Evolutionary conservation across 2,888 invertebrate species (phyloP).

Genomic region (Drosophila diplacantha): DNA sequence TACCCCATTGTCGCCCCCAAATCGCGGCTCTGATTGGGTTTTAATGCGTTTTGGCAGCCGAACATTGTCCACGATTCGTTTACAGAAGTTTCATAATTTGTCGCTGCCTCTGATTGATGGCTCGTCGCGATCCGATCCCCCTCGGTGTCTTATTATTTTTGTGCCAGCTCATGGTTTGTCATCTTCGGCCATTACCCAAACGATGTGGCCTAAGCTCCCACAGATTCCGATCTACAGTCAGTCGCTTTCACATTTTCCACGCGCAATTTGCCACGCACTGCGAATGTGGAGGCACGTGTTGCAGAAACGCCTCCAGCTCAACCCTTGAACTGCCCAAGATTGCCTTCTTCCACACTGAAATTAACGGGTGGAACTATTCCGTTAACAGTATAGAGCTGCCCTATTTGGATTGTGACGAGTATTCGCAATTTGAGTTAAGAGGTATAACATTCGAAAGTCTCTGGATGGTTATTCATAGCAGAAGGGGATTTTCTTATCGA

Average conservation of each 20-base stretch:
- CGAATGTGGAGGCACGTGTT: slow-evolving; percentile 42
- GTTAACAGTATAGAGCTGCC: neutral
- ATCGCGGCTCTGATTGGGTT: slow-evolving; percentile 61
- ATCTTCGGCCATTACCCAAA: slow-evolving; percentile 56
- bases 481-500: neutral
- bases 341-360: slow-evolving; percentile 9
- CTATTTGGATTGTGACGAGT: too few relatives aligned
- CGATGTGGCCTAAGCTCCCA: slow-evolving; percentile 44
- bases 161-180: slow-evolving; percentile 31
- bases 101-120: slow-evolving; percentile 35
- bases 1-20: slow-evolving; percentile 9
- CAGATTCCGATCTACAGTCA: slow-evolving; percentile 47
- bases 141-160: slow-evolving; percentile 13
- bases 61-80: slow-evolving; percentile 45
- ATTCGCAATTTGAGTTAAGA: too few relatives aligned
- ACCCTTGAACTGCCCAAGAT: slow-evolving; percentile 29
- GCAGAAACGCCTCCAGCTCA: slow-evolving; percentile 24
- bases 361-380: neutral
- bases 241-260: slow-evolving; percentile 63
- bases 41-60: slow-evolving; percentile 61
- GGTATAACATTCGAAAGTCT: too few relatives aligned
- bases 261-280: slow-evolving; percentile 51
- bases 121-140: slow-evolving; percentile 18
- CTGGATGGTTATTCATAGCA: too few relatives aligned
- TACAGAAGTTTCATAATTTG: slow-evolving; percentile 47